phyloP scores from a whole-genome alignment of 2,888 invertebrate species.

The Drosophila flavopinicola region DNA sequence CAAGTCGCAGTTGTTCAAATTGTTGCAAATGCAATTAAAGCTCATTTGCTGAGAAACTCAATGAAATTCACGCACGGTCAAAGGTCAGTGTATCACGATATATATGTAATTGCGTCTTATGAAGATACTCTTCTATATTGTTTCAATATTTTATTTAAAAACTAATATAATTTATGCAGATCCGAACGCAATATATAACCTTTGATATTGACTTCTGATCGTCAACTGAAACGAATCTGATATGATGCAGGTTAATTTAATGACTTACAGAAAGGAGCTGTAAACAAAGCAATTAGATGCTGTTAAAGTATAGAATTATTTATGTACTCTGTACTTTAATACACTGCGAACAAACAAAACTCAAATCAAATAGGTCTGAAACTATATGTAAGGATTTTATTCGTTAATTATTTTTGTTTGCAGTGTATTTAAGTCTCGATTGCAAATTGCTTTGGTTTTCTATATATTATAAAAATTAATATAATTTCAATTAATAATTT shows the following conservation, averaged over 20 bases:
- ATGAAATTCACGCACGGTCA: background rate
- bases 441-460: no score
- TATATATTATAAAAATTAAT: no score
- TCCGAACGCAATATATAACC: background rate
- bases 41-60: background rate
- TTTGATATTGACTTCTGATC: background rate
- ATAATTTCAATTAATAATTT: no score
- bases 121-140: no score
- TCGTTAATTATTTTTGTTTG: background rate
- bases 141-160: no score
- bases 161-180: background rate
- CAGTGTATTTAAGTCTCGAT: no score
- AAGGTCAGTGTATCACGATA: background rate
- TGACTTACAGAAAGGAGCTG: background rate
- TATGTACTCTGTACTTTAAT: background rate
- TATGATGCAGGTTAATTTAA: background rate
- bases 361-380: no score
- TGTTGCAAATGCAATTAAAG: background rate
- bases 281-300: conserved; percentile 2
- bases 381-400: no score
- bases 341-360: background rate
- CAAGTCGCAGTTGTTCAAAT: background rate
- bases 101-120: no score
- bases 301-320: background rate
- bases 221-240: background rate